Conservation (phyloP, 2,888 invertebrate genomes). For the Tipula lateralis region DNA sequence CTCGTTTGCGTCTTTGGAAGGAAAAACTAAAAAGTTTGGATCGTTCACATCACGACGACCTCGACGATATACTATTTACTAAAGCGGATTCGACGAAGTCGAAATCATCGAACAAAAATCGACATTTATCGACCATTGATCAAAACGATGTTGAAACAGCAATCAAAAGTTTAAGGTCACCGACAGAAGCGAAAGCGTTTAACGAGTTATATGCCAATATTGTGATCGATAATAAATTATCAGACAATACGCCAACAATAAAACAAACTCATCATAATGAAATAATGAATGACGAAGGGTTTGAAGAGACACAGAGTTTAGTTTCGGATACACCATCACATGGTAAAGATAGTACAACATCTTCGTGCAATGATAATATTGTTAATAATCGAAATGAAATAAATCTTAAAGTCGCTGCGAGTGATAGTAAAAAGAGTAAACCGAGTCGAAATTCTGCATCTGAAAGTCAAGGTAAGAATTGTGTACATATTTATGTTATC, state of each 20-base stretch:
- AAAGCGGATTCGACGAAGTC: constrained; percentile 34
- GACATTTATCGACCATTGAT: constrained; percentile 65
- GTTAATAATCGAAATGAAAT: constrained; percentile 14
- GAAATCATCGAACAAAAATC: constrained; percentile 49
- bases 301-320: constrained; percentile 83
- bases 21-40: constrained; percentile 59
- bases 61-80: constrained; percentile 31
- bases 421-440: constrained; percentile 31
- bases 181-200: constrained; percentile 50
- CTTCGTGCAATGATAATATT: constrained; percentile 65
- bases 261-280: constrained; percentile 51
- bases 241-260: constrained; percentile 34
- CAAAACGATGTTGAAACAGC: constrained; percentile 67
- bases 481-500: not conserved
- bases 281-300: constrained; percentile 75
- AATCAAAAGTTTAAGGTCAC: constrained; percentile 60
- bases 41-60: constrained; percentile 46
- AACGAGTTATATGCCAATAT: not conserved
- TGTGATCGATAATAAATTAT: not conserved
- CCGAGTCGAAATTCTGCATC: constrained; percentile 39
- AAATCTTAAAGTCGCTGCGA: not conserved
- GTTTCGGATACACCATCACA: constrained; percentile 83
- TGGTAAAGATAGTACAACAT: constrained; percentile 63
- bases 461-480: constrained; percentile 41
- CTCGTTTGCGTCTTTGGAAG: constrained; percentile 64